Evolutionary conservation across 1,140 invertebrate species (phyloP).

Genomic region (Caligus rogercresseyi): DNA sequence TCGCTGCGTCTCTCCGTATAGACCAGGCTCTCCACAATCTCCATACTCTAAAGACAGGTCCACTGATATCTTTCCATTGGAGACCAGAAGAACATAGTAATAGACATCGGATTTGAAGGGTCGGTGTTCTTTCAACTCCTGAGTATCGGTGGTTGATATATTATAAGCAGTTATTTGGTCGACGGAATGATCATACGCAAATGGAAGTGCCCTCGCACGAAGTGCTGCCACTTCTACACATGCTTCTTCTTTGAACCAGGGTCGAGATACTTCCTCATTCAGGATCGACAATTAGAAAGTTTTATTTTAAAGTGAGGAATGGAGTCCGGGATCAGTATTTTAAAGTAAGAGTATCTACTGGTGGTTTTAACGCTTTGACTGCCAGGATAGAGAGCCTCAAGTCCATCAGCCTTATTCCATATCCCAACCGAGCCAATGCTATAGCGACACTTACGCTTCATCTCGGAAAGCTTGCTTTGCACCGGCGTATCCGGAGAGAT

Average conservation of each 20-base stretch:
- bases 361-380: constrained; percentile 25
- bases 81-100: constrained; percentile 36
- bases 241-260: not conserved
- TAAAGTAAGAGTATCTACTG: constrained; percentile 32
- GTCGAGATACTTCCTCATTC: not conserved
- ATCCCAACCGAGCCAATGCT: constrained; percentile 37
- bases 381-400: not conserved
- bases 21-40: constrained; percentile 10
- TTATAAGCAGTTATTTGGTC: constrained; percentile 7
- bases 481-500: constrained; percentile 45
- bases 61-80: constrained; percentile 32
- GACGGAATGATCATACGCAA: not conserved
- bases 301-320: constrained; percentile 33
- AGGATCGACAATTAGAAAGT: constrained; percentile 31
- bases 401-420: constrained; percentile 27
- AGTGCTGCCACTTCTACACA: constrained; percentile 13
- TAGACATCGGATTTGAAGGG: constrained; percentile 34
- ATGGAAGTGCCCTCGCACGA: not conserved
- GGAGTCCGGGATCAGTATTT: constrained; percentile 36
- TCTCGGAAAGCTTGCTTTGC: constrained; percentile 35
- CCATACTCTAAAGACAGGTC: not conserved
- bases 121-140: constrained; percentile 31
- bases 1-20: constrained; percentile 8
- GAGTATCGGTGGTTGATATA: constrained; percentile 25
- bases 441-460: constrained; percentile 35